These are phyloP conservation scores for Sisyra terminalis DNA, from an alignment of 2,888 invertebrate genomes.

Conservation along the genomic window DNA sequence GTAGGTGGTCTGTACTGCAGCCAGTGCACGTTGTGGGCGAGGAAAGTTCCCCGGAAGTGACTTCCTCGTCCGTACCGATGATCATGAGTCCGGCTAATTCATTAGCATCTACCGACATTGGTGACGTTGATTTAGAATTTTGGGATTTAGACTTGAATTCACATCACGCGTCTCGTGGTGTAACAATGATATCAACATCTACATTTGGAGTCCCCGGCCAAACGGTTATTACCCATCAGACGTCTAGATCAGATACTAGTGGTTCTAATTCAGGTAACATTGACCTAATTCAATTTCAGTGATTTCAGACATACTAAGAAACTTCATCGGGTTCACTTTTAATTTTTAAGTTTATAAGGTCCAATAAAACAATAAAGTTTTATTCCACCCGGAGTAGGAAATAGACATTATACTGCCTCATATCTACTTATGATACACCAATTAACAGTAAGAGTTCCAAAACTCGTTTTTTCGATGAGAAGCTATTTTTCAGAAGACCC, in stretches of 20 bases:
- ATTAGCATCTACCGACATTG: constrained; percentile 58
- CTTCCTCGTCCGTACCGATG: constrained; percentile 53
- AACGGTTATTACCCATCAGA: constrained; percentile 21
- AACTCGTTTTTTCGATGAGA: too few species aligned
- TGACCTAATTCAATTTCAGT: too few species aligned
- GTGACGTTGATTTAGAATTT: constrained; percentile 59
- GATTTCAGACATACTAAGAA: too few species aligned
- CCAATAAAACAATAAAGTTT: too few species aligned
- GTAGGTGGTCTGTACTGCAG: constrained; percentile 51
- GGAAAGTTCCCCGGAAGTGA: constrained; percentile 59
- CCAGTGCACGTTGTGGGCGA: constrained; percentile 53
- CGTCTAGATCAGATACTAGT: constrained; percentile 26
- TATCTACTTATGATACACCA: too few species aligned
- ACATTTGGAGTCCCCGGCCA: constrained; percentile 19
- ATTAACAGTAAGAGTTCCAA: too few species aligned
- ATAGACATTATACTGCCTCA: too few species aligned
- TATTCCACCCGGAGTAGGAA: too few species aligned
- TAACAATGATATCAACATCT: constrained; percentile 1
- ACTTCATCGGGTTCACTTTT: too few species aligned
- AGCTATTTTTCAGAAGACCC: too few species aligned
- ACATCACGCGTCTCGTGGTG: constrained; percentile 16
- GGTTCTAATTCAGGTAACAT: constrained; percentile 28
- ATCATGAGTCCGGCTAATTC: constrained; percentile 58
- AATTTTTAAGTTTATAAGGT: too few species aligned
- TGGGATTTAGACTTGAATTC: constrained; percentile 55